Percentiles rank a stretch among this genome's conserved stretches.
These are phyloP conservation scores for Halocynthia aurantium DNA, from an alignment of 23 tunicate genomes.

Conservation along the genomic window DNA sequence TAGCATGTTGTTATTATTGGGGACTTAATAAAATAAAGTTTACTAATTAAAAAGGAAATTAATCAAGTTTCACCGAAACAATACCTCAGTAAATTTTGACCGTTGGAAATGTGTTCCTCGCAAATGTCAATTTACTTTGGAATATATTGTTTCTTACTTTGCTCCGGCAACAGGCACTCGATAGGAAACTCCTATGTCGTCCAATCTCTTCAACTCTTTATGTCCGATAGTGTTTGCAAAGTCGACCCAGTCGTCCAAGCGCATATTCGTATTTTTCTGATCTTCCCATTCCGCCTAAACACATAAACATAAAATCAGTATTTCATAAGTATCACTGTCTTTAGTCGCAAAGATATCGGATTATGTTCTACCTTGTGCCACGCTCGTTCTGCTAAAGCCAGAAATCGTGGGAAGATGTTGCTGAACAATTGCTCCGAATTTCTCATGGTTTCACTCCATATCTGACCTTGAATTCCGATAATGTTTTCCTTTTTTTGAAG, in stretches of 20 bases:
- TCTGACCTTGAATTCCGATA: conserved; percentile 78
- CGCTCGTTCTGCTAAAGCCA: conserved; percentile 77
- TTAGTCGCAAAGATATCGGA: background rate
- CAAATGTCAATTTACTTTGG: no score
- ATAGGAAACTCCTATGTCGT: conserved; percentile 25
- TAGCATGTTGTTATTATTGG: no score
- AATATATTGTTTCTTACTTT: background rate
- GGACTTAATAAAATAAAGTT: no score
- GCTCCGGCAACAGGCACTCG: conserved; percentile 55
- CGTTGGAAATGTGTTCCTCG: no score
- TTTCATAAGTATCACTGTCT: background rate
- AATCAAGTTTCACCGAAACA: no score
- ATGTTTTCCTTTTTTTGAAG: conserved; percentile 56
- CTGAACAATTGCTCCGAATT: conserved; percentile 38
- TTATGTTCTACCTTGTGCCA: conserved; percentile 60
- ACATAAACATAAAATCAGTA: background rate
- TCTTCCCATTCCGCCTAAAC: conserved; percentile 39
- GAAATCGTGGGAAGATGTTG: conserved; percentile 60
- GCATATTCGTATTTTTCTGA: background rate
- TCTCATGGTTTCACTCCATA: conserved; percentile 77
- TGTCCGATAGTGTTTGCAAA: conserved; percentile 39
- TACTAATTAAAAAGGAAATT: no score
- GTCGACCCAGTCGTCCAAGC: conserved; percentile 29
- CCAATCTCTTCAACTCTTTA: conserved; percentile 36
- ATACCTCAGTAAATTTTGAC: no score